phyloP scores from a whole-genome alignment of 2,797 vertebrate species.

The Cossypha caffra region DNA sequence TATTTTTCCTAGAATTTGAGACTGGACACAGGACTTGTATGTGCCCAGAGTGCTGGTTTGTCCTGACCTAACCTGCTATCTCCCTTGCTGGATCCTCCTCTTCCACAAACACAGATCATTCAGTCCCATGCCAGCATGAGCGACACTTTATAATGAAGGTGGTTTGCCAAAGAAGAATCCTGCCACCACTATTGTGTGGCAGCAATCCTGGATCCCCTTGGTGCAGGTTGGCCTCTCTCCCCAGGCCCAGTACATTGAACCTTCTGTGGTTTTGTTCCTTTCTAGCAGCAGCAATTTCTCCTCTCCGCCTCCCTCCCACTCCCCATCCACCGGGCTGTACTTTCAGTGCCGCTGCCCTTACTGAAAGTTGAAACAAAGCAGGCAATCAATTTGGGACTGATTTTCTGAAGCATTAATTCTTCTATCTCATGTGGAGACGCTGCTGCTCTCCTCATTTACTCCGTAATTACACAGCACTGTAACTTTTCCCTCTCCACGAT shows the following conservation, averaged over 20 bases:
- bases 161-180: neutral
- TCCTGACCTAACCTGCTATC: neutral
- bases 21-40: neutral
- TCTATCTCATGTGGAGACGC: neutral
- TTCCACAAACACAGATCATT: neutral
- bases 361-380: neutral
- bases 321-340: neutral
- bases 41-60: neutral
- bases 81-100: neutral
- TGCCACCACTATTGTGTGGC: neutral
- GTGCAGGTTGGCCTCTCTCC: neutral
- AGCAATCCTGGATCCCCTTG: accelerated
- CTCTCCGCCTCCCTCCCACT: conserved; percentile 7
- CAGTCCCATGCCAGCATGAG: neutral
- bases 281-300: neutral
- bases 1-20: neutral
- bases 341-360: neutral
- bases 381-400: neutral
- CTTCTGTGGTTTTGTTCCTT: neutral
- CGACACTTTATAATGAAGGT: accelerated
- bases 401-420: neutral
- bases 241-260: neutral
- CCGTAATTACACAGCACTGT: neutral
- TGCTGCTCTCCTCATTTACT: conserved; percentile 28
- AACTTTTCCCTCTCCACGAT: neutral